Base-by-base conservation (phyloP, 2,113 vertebrate genomes). In the Hoplias malabaricus region DNA sequence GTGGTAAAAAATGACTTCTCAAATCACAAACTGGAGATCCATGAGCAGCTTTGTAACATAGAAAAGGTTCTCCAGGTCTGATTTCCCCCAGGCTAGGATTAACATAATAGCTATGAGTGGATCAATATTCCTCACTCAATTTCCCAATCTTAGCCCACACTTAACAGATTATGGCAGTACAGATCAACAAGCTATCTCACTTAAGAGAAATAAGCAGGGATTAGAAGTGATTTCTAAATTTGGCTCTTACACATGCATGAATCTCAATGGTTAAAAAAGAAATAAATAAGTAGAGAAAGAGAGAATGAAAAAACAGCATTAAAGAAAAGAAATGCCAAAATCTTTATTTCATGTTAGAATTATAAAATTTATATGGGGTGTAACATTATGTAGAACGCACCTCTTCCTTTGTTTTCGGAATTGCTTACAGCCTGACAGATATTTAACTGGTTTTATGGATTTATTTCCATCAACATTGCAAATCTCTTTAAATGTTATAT, bases 141-240 rank as follows among this genome's bases (percentile, higher is more conserved):
- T 73, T 61, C 70, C 40, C 59, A 43, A 73, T 73, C 54, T 43
- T 73, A 50, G 34, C 38, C 54, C 13, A 65, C 38, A 59, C 33
- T 27, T 27, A 57, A 42, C 57, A 38, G n/a, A 61, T 31, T 43
- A 21, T 31, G 27, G 36, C 43, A 43, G 36, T 21, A 43, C 38
- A 36, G 46, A 31, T 43, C 34, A 59, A 31, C 53, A 71, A 23
- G 31, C 19, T 27, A 53, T 13, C 33, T 71, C 33, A 53, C 16
- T 48, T 48, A 48, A 48, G 16, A 73, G 16, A 33, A 61, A 59
- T 73, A 34, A 43, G 33, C 19, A 61, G 19, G 25, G 0, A 16
- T 40, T 19, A 65, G 33, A 12, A 21, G 9, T 65, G n/a, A 36
- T 21, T 36, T 36, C 34, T 4, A 4, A 65, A 1, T 11, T 4